Conservation (phyloP, 2,113 vertebrate species). For the Acanthisitta chloris region DNA sequence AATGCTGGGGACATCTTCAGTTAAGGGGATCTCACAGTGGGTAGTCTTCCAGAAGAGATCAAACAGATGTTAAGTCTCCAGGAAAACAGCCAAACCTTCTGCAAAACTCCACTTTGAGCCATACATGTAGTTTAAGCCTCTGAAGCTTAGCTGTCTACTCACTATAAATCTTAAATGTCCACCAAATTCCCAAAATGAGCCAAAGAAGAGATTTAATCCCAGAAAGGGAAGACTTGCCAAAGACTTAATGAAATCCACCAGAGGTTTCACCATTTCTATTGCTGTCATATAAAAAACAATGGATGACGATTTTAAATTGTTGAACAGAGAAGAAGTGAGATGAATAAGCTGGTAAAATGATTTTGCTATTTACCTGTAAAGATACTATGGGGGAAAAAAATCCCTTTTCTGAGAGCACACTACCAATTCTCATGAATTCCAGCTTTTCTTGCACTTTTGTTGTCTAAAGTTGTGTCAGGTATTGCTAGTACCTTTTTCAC, state of each 20-base stretch:
- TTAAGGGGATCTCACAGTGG: not conserved
- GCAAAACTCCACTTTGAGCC: not conserved
- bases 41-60: not conserved
- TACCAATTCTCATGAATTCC: not conserved
- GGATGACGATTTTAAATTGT: not conserved
- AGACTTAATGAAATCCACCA: not conserved
- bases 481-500: not conserved
- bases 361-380: not conserved
- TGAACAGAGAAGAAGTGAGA: not conserved
- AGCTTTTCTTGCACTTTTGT: not conserved
- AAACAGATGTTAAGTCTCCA: not conserved
- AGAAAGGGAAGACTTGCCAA: not conserved
- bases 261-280: not conserved
- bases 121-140: not conserved
- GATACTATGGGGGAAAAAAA: not conserved
- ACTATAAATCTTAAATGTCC: not conserved
- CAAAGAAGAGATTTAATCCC: not conserved
- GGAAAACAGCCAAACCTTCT: not conserved
- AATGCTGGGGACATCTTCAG: not conserved
- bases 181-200: not conserved
- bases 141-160: not conserved
- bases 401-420: not conserved
- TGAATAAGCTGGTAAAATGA: not conserved
- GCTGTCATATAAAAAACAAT: not conserved
- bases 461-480: not conserved